Base-by-base conservation (phyloP, 2,888 invertebrate species). In the Camptogramma bilineatum region DNA sequence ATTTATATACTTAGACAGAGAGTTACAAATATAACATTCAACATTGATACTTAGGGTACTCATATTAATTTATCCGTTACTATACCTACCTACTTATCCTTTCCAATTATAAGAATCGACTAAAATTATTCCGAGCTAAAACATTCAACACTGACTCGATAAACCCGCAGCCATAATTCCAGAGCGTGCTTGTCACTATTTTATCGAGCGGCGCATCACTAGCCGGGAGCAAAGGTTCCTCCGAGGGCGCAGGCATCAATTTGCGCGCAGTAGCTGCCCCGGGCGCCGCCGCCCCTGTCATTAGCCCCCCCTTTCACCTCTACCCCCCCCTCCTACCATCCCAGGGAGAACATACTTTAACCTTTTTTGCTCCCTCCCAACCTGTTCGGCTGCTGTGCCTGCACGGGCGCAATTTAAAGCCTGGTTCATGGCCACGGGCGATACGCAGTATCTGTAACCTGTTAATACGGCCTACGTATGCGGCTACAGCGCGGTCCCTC, bases 211-310 rank as follows among this genome's bases (percentile, higher is more conserved):
- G 84, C 81, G 81, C 92, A 91, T 91, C 92, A 90, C 92, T 92
- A 85, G 90, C 90, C 89, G 90, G 90, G 91, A 91, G 91, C 90
- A 90, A 90, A 91, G 92, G 92, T 91, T 88, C 86, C 81, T 78
- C 80, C 83, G 85, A 86, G 91, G 91, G 90, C 88, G 88, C 89
- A 89, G 84, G 90, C 92, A 92, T 91, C 92, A 92, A 92, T 92
- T 92, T 92, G 90, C 90, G 86, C 85, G 87, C 92, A 80, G 92
- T 91, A 93, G 92, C 92, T 70, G 91, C 91, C 91, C 86, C 89
- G 87, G 91, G 92, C 91, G 90, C 92, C 87, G 85, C 91, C 90
- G 90, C 92, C 91, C 90, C 91, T 90, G 90, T 91, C 91, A 91
- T 91, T 91, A 91, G 83, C 83, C 86, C 84, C 84, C 78, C 76